These are phyloP conservation scores for Drosophila oshimai DNA, from an alignment of 1,140 invertebrate species.

Conservation along the genomic window DNA sequence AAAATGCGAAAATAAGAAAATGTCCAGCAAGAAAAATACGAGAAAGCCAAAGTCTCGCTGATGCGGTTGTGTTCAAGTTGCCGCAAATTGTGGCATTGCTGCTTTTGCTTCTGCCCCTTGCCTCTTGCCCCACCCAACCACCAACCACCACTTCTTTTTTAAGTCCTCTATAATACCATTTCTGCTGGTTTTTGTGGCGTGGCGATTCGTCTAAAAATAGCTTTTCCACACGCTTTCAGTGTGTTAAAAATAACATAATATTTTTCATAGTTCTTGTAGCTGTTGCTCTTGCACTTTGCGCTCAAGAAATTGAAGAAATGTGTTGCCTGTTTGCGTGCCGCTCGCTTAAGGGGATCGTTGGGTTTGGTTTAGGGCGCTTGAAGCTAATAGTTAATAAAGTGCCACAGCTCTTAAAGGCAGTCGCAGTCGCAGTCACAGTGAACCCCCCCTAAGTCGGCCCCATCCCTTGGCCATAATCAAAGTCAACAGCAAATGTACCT, in stretches of 20 bases:
- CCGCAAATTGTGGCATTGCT: constrained; percentile 32
- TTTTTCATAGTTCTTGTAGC: constrained; percentile 58
- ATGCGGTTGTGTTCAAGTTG: constrained; percentile 28
- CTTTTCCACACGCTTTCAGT: constrained; percentile 79
- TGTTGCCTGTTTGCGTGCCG: constrained; percentile 60
- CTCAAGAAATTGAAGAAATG: constrained; percentile 70
- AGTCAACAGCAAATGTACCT: constrained; percentile 60
- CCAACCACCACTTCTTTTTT: neutral
- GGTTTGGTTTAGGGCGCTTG: constrained; percentile 10
- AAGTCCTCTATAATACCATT: too few relatives aligned
- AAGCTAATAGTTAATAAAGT: constrained; percentile 77
- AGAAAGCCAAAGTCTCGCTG: constrained; percentile 23
- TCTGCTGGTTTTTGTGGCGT: constrained; percentile 25
- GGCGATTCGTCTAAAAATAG: constrained; percentile 70
- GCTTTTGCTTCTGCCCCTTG: neutral
- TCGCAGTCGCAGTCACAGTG: constrained; percentile 12
- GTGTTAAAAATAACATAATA: constrained; percentile 81
- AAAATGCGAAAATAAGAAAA: constrained; percentile 11
- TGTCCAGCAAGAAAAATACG: constrained; percentile 27
- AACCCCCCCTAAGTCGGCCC: neutral
- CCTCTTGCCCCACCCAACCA: neutral
- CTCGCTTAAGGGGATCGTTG: neutral
- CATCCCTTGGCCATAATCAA: constrained; percentile 35
- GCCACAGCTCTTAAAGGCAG: constrained; percentile 51
- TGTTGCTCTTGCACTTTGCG: constrained; percentile 44